Conservation (phyloP, 1,140 invertebrate species). For the Lucilia sericata region DNA sequence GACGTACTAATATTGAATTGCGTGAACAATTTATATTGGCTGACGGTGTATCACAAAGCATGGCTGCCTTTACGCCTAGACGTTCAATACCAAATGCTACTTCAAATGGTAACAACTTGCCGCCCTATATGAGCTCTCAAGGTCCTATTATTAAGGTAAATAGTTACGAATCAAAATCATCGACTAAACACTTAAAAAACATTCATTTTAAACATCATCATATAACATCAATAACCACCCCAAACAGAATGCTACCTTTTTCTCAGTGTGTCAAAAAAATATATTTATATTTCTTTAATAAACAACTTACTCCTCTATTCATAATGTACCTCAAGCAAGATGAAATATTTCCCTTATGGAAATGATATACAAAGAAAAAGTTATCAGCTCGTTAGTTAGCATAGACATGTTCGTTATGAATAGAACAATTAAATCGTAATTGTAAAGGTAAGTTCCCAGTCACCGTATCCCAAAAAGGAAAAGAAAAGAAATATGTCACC, state of each 20-base stretch:
- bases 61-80: conserved; percentile 94
- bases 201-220: conserved; percentile 9
- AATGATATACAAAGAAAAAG: no score
- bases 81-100: conserved; percentile 86
- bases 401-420: no score
- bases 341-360: no score
- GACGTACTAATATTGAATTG: conserved; percentile 98
- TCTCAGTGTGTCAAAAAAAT: background rate
- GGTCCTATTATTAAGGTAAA: conserved; percentile 95
- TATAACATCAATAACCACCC: conserved; percentile 4
- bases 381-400: no score
- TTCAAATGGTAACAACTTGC: conserved; percentile 68
- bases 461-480: background rate
- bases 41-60: conserved; percentile 96
- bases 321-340: no score
- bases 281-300: background rate
- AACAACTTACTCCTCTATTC: no score
- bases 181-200: conserved; percentile 3
- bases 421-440: no score
- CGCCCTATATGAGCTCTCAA: conserved; percentile 75
- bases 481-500: background rate
- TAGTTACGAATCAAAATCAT: conserved; percentile 46
- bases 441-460: background rate
- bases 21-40: conserved; percentile 98
- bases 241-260: background rate